A percentile compares a stretch with the other conserved stretches of the same genome.
These are phyloP conservation scores for Drosophila watanabei DNA, from an alignment of 1,140 invertebrate species.

Conservation along the genomic window DNA sequence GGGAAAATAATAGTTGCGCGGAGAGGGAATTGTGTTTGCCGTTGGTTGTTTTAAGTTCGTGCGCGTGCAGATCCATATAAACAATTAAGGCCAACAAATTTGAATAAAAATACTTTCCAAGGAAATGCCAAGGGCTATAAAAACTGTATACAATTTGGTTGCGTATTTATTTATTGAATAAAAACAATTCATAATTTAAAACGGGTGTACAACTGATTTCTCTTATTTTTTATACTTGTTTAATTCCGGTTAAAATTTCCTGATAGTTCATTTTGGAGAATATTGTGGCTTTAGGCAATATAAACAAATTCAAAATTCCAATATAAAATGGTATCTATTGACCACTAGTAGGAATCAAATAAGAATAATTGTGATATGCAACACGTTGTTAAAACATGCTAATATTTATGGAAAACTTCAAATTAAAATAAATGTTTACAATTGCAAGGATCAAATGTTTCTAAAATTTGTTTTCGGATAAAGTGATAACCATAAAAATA, in stretches of 20 bases:
- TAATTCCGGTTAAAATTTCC: background rate
- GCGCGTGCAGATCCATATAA: conserved; percentile 42
- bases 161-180: background rate
- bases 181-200: too few species aligned
- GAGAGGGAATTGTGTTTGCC: conserved; percentile 15
- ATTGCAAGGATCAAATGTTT: too few species aligned
- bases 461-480: too few species aligned
- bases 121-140: conserved; percentile 1
- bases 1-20: conserved; percentile 11
- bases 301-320: too few species aligned
- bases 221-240: background rate
- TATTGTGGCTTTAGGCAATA: too few species aligned
- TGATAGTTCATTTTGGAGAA: too few species aligned
- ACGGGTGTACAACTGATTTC: background rate
- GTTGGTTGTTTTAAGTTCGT: conserved; percentile 29
- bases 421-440: too few species aligned
- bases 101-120: conserved; percentile 29
- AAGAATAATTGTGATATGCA: too few species aligned
- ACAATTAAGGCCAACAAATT: conserved; percentile 53
- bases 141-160: conserved; percentile 1
- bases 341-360: background rate
- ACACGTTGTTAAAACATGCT: too few species aligned
- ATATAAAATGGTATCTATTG: background rate
- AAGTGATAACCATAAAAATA: background rate
- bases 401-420: too few species aligned